A percentile compares a stretch with the other conserved stretches of the same genome.
phyloP scores from a whole-genome alignment of 2,113 vertebrate species.

The Gobiocypris rarus region DNA sequence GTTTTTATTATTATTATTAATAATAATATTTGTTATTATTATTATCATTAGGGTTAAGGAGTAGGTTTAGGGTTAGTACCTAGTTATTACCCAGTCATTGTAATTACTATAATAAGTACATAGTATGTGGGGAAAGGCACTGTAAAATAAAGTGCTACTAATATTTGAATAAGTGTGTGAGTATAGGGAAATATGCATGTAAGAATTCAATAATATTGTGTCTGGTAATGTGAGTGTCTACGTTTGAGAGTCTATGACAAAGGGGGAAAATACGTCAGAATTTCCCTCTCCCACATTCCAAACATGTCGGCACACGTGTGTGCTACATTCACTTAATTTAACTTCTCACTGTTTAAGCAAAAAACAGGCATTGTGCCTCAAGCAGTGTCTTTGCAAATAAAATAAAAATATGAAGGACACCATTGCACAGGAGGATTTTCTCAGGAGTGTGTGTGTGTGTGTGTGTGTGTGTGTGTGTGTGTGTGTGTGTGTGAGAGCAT shows the following conservation, averaged over 20 bases:
- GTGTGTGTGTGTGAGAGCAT: slow-evolving; percentile 13
- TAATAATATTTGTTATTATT: too few species aligned
- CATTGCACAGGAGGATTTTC: neutral
- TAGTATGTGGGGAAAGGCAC: too few species aligned
- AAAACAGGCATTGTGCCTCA: neutral
- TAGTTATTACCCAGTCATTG: too few species aligned
- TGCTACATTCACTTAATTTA: neutral
- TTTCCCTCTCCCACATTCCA: slow-evolving; percentile 53
- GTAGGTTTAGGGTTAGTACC: too few species aligned
- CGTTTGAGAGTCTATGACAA: slow-evolving; percentile 9
- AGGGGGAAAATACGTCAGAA: slow-evolving; percentile 18
- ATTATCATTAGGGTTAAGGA: too few species aligned
- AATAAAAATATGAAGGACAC: slow-evolving; percentile 1
- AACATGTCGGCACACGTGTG: slow-evolving; percentile 4
- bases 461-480: neutral
- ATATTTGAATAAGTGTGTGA: neutral
- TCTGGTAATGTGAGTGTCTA: slow-evolving; percentile 4
- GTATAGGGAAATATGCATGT: neutral
- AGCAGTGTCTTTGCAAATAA: neutral
- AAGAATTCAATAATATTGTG: neutral
- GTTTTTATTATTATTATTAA: too few species aligned
- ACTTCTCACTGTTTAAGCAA: neutral
- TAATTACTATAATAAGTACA: too few species aligned
- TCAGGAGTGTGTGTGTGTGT: neutral
- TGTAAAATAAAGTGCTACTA: too few species aligned